Base-by-base conservation (phyloP, 1,140 invertebrate species). In the Drosophila elegans region DNA sequence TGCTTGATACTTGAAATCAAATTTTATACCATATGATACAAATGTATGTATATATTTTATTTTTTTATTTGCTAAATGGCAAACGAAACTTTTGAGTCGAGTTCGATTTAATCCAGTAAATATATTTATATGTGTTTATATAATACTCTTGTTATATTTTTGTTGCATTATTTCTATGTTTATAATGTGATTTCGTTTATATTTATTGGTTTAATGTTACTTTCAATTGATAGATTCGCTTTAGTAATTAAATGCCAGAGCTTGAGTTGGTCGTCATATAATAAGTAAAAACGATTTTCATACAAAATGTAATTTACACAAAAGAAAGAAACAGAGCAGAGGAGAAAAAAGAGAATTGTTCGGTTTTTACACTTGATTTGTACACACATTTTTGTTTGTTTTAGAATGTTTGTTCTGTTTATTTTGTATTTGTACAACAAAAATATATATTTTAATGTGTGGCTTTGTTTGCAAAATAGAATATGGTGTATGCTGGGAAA, bases 271-370 rank as follows among this genome's bases (percentile, higher is more conserved):
- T 78, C 61, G 85, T 73, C 67, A 60, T 74, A 89, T 69, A 76
- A 79, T 79, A 83, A 88, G 77, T 55, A 86, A 88, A 88, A 86
- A 83, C 55, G 80, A 80, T 84, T 84, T 66, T 71, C 61, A 80
- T 64, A 84, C 67, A 84, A 75, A 86, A 86, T 88, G 48, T 83
- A 86, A 86, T 88, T 79, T 75, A 86, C 57, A 89, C 48, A 89
- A 84, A 89, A 89, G 80, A 89, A 89, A 89, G 84, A 89, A 89
- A 89, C 84, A 89, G 84, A 89, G 84, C 80, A 89, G 84, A 89
- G 84, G 84, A 89, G 84, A 89, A 89, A 88, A 79, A 89, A 89
- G 84, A 89, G 84, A 89, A 80, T 89, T 89, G 76, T 84, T 89
- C 82, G 69, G 63, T 79, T 86, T 86, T 86, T 86, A 86, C 82